Conservation (phyloP, 2,113 vertebrate species). For the Lepidothrix coronata region DNA sequence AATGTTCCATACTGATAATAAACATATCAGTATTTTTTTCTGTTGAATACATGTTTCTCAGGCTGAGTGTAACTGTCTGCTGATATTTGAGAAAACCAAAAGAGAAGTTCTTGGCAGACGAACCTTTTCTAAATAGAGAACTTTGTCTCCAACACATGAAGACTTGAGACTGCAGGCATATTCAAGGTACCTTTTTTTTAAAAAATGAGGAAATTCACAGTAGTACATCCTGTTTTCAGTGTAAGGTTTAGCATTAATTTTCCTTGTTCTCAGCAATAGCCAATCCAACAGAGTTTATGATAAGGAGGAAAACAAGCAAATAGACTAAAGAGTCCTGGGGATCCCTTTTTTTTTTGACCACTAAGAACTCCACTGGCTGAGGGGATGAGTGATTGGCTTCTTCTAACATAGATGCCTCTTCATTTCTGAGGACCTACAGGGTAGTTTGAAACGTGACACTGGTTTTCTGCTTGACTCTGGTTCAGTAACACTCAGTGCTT, state of each 20-base stretch:
- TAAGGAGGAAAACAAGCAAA: neutral
- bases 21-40: neutral
- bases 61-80: neutral
- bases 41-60: neutral
- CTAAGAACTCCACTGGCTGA: neutral
- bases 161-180: neutral
- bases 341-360: neutral
- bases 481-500: neutral
- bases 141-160: neutral
- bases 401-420: constrained; percentile 28
- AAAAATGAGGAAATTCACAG: neutral
- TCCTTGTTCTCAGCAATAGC: neutral
- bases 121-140: neutral
- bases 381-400: neutral
- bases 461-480: neutral
- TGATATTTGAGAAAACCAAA: neutral
- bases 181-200: neutral
- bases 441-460: constrained; percentile 27
- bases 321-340: neutral
- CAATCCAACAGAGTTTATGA: neutral
- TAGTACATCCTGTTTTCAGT: neutral
- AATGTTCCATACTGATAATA: neutral
- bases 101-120: neutral
- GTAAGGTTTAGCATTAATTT: neutral
- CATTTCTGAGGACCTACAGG: constrained; percentile 48